These are phyloP conservation scores for Stenichneumon culpator DNA, from an alignment of 2,888 invertebrate species.

Conservation along the genomic window DNA sequence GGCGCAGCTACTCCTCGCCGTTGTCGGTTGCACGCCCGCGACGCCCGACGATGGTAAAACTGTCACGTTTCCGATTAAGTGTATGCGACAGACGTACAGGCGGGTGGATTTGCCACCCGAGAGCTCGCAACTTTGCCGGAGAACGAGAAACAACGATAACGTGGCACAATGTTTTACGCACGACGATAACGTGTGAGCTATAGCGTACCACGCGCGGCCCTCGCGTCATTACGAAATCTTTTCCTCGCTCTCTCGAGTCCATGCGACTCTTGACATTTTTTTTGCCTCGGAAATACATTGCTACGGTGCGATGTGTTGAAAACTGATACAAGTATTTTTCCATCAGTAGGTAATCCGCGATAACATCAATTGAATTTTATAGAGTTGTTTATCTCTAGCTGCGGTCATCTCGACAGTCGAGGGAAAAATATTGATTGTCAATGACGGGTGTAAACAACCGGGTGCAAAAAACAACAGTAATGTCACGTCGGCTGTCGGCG, in stretches of 20 bases:
- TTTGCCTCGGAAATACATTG: not conserved
- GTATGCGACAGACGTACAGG: slow-evolving; percentile 17
- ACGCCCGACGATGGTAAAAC: slow-evolving; percentile 44
- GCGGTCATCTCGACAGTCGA: slow-evolving; percentile 2
- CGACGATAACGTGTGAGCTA: not conserved
- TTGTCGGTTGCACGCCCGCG: slow-evolving; percentile 28
- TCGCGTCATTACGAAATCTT: slow-evolving; percentile 4
- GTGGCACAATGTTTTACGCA: slow-evolving; percentile 16
- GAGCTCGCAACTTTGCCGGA: slow-evolving; percentile 2
- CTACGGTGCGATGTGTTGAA: no score
- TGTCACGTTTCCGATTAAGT: slow-evolving; percentile 59
- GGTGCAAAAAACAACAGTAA: not conserved
- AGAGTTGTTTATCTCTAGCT: slow-evolving; percentile 47
- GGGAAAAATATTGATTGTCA: slow-evolving; percentile 28
- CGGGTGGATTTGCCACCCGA: not conserved
- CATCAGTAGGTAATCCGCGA: slow-evolving; percentile 21
- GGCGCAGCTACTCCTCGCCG: slow-evolving; percentile 15
- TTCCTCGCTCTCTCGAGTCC: not conserved
- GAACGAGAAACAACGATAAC: slow-evolving; percentile 12
- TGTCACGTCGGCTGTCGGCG: not conserved
- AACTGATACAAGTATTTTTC: slow-evolving; percentile 34
- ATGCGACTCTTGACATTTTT: not conserved
- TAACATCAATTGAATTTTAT: slow-evolving; percentile 46
- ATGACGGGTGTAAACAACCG: slow-evolving; percentile 16
- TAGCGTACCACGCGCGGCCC: not conserved